Percentiles rank a stretch among this genome's conserved stretches.
phyloP scores from a whole-genome alignment of 2,888 invertebrate genomes.

The Harpagoxenus sublaevis region DNA sequence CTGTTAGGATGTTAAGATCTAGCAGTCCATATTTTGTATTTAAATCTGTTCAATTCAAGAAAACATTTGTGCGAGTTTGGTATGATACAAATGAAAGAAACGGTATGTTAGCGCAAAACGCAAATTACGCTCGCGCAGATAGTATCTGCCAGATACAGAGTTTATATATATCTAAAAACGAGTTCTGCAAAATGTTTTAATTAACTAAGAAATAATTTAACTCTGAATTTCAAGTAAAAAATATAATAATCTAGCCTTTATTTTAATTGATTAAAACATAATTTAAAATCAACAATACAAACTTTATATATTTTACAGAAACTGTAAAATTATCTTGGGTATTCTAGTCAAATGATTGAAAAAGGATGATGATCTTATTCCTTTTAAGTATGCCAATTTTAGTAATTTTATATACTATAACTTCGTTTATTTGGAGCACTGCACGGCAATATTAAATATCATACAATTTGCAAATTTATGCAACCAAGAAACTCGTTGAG shows the following conservation, averaged over 20 bases:
- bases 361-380: background rate
- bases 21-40: background rate
- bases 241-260: background rate
- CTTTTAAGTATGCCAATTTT: background rate
- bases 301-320: constrained; percentile 18
- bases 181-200: background rate
- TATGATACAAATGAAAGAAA: background rate
- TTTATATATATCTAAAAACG: background rate
- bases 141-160: background rate
- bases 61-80: background rate
- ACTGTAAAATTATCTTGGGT: background rate
- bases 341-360: background rate
- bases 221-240: background rate
- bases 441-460: background rate
- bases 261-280: background rate
- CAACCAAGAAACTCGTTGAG: constrained; percentile 58
- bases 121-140: background rate
- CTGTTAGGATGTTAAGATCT: background rate
- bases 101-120: background rate
- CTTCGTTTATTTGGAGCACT: background rate
- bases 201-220: background rate
- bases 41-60: background rate
- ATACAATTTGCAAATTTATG: constrained; percentile 29
- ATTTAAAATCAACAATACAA: background rate
- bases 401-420: background rate